phyloP scores from a whole-genome alignment of 2,797 vertebrate species.

The Lepus oiostolus region DNA sequence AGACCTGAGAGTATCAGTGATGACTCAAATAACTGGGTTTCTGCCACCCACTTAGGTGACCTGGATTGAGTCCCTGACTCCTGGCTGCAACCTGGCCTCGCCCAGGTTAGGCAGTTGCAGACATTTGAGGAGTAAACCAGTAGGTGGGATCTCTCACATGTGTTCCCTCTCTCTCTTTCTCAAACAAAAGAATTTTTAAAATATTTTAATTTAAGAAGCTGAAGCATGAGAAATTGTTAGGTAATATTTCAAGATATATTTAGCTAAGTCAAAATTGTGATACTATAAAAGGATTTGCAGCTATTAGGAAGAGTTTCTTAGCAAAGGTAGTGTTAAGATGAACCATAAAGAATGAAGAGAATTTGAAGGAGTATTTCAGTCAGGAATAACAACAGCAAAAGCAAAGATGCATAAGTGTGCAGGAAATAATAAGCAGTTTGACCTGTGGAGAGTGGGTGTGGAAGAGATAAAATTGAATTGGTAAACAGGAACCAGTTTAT shows the following conservation, averaged over 20 bases:
- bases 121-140: too few relatives aligned
- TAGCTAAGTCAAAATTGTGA: conserved; percentile 52
- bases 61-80: too few relatives aligned
- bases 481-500: conserved; percentile 52
- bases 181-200: too few relatives aligned
- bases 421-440: conserved; percentile 63
- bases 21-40: too few relatives aligned
- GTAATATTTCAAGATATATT: conserved; percentile 38
- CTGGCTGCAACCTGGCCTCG: too few relatives aligned
- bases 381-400: conserved; percentile 56
- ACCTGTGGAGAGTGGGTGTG: conserved; percentile 13
- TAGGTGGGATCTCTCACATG: too few relatives aligned
- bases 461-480: conserved; percentile 46
- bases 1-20: too few relatives aligned
- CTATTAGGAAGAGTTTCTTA: conserved; percentile 38
- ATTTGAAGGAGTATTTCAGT: conserved; percentile 68
- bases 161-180: too few relatives aligned
- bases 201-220: not conserved
- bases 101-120: too few relatives aligned
- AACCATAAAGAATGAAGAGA: conserved; percentile 64
- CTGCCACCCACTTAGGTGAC: too few relatives aligned
- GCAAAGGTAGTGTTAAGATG: conserved; percentile 21
- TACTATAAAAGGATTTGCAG: not conserved
- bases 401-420: conserved; percentile 31
- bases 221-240: conserved; percentile 29